Evolutionary conservation across 2,888 invertebrate genomes (phyloP).

Genomic region (Craniophora ligustri): DNA sequence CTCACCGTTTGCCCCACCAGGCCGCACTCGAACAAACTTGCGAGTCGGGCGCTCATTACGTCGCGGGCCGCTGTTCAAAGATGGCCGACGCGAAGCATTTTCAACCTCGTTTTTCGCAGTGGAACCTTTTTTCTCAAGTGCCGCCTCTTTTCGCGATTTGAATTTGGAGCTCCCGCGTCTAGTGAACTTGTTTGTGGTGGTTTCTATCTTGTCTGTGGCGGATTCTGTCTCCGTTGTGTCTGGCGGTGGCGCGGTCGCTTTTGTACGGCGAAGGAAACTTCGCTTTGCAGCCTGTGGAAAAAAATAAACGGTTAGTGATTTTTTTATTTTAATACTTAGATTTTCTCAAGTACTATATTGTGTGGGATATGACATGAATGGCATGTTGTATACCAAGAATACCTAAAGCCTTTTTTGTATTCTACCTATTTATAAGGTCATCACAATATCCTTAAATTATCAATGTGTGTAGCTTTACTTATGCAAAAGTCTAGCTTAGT

Average conservation of each 20-base stretch:
- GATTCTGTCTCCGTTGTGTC: conserved; percentile 65
- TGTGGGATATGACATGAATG: conserved; percentile 32
- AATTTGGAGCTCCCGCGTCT: conserved; percentile 62
- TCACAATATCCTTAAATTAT: conserved; percentile 38
- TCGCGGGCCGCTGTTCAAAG: conserved; percentile 69
- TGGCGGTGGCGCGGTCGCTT: conserved; percentile 76
- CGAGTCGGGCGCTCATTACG: conserved; percentile 79
- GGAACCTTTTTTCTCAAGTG: conserved; percentile 64
- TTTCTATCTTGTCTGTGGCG: conserved; percentile 63
- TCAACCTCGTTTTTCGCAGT: conserved; percentile 59
- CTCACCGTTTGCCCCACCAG: conserved; percentile 82
- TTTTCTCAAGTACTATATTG: conserved; percentile 5
- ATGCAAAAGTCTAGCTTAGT: conserved; percentile 27
- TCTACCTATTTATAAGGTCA: conserved; percentile 30
- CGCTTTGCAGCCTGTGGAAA: conserved; percentile 73
- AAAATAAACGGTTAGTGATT: conserved; percentile 48
- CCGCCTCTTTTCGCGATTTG: conserved; percentile 62
- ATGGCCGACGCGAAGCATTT: conserved; percentile 70
- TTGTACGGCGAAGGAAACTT: conserved; percentile 80
- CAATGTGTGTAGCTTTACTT: conserved; percentile 19
- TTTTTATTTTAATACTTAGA: conserved; percentile 12
- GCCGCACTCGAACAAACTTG: conserved; percentile 75
- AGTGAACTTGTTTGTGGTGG: conserved; percentile 73
- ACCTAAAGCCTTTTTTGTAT: conserved; percentile 24
- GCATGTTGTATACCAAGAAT: conserved; percentile 48